A percentile compares a stretch with the other conserved stretches of the same genome.
Evolutionary conservation across 2,113 vertebrate genomes (phyloP).

Genomic region (Eretmochelys imbricata): DNA sequence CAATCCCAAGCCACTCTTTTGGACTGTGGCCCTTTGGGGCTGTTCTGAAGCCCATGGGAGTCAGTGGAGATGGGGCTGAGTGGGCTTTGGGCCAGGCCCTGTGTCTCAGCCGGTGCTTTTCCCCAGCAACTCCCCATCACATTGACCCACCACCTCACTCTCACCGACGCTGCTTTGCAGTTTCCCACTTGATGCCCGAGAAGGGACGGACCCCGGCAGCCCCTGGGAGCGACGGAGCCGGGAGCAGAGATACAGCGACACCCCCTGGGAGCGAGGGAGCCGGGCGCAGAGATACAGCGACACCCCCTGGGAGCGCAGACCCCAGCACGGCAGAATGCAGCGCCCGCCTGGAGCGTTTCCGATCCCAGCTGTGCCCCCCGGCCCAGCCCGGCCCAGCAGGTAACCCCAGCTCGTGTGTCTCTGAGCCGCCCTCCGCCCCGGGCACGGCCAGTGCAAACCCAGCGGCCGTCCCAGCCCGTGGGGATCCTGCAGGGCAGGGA

Average conservation of each 20-base stretch:
- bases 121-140: neutral
- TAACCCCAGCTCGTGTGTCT: neutral
- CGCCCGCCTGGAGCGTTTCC: neutral
- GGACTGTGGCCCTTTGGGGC: neutral
- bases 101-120: neutral
- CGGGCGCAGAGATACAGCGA: neutral
- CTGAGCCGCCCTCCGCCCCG: neutral
- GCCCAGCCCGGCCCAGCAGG: neutral
- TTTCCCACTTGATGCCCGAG: neutral
- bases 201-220: neutral
- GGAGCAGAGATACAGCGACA: neutral
- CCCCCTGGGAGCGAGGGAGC: neutral
- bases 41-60: neutral
- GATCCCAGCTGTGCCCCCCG: neutral
- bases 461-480: slow-evolving; percentile 52
- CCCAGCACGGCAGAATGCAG: neutral
- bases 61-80: neutral
- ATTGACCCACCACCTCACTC: neutral
- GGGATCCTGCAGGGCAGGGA: neutral
- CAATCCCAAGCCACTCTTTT: neutral
- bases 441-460: neutral
- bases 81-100: neutral
- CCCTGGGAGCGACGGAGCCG: neutral
- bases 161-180: neutral
- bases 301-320: neutral